Conservation (phyloP, 1,140 invertebrate genomes). For the Drosophila nasuta region DNA sequence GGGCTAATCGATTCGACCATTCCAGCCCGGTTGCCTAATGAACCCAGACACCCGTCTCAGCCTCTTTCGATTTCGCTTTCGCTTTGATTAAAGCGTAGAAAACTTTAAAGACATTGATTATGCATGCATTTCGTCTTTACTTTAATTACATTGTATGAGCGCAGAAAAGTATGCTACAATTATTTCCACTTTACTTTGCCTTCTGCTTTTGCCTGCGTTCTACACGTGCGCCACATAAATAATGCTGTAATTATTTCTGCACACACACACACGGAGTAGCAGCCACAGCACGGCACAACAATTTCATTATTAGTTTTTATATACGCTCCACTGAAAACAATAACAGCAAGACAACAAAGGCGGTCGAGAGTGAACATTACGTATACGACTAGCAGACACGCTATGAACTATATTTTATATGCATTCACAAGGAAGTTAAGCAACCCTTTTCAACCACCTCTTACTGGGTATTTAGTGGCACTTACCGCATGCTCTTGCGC, state of each 20-base stretch:
- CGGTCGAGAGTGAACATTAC: no score
- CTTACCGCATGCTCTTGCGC: constrained; percentile 84
- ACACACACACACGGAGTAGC: constrained; percentile 50
- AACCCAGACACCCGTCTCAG: constrained; percentile 13
- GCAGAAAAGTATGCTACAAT: constrained; percentile 55
- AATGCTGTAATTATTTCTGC: constrained; percentile 77
- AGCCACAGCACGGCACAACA: constrained; percentile 49
- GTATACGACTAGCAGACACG: neutral
- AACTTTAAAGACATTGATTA: constrained; percentile 49
- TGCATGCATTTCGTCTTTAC: constrained; percentile 14
- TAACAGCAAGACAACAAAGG: constrained; percentile 30
- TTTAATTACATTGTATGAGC: constrained; percentile 61
- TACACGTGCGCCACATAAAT: constrained; percentile 76
- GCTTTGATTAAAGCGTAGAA: constrained; percentile 15
- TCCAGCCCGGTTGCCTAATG: constrained; percentile 33
- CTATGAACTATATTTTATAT: neutral
- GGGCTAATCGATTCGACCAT: constrained; percentile 38
- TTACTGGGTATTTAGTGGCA: constrained; percentile 24
- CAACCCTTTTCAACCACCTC: neutral
- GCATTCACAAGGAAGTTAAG: no score
- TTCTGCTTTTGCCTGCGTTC: constrained; percentile 13
- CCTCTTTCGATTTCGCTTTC: neutral
- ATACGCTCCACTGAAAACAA: constrained; percentile 37
- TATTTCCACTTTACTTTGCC: constrained; percentile 17
- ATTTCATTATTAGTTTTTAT: constrained; percentile 76